Conservation (phyloP, 2,888 invertebrate genomes). For the Harmothoe impar region DNA sequence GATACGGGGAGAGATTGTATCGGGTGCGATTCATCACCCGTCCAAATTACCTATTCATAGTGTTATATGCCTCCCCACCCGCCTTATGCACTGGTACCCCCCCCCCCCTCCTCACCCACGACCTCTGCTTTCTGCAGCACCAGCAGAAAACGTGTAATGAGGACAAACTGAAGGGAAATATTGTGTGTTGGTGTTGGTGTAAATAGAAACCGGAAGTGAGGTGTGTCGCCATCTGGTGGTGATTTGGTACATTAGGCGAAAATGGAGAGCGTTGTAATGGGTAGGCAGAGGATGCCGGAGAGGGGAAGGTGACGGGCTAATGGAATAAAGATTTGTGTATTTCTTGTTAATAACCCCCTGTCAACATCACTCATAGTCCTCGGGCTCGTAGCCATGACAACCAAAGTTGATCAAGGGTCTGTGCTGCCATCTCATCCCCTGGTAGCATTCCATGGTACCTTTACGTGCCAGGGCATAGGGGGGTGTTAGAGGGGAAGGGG, state of each 20-base stretch:
- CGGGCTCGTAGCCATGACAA: constrained; percentile 27
- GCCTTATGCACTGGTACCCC: neutral
- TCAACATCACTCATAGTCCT: constrained; percentile 48
- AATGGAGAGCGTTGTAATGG: constrained; percentile 40
- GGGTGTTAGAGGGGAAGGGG: neutral
- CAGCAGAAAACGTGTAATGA: neutral
- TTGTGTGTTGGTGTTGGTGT: constrained; percentile 1
- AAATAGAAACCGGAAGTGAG: constrained; percentile 54
- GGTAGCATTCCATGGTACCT: neutral
- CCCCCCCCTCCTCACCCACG: neutral
- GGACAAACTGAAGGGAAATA: neutral
- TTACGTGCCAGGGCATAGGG: neutral
- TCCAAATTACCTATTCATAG: neutral
- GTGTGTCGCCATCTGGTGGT: constrained; percentile 14
- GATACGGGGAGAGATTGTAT: neutral
- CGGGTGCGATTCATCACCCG: neutral
- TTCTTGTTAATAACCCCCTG: constrained; percentile 42
- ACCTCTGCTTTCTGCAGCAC: neutral
- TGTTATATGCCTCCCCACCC: too few species aligned
- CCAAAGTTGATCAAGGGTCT: constrained; percentile 26
- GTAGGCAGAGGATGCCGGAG: neutral
- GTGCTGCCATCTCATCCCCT: neutral
- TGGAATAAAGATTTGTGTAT: constrained; percentile 54
- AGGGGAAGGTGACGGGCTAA: constrained; percentile 24
- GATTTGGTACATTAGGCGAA: constrained; percentile 39